phyloP scores from a whole-genome alignment of 2,797 vertebrate genomes.

The Catharus ustulatus region DNA sequence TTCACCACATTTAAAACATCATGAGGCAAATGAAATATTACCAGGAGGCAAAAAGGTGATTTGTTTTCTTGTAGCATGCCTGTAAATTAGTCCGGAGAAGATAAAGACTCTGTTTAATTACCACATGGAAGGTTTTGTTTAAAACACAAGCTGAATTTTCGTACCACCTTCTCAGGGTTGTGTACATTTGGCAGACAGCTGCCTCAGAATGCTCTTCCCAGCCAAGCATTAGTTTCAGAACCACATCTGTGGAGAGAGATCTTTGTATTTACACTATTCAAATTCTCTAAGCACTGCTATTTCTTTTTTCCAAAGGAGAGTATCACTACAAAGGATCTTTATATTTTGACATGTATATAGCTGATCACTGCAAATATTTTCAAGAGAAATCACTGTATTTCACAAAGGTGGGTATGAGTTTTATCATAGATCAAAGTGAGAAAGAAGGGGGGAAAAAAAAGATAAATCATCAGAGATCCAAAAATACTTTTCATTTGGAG shows the following conservation, averaged over 20 bases:
- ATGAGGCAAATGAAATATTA: conserved; percentile 78
- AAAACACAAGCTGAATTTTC: background rate
- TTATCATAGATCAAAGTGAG: conserved; percentile 78
- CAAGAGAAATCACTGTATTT: conserved; percentile 89
- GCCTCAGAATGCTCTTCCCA: background rate
- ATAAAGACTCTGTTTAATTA: conserved; percentile 70
- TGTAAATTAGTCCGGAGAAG: conserved; percentile 70
- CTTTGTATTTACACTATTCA: conserved; percentile 43
- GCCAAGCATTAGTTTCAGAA: background rate
- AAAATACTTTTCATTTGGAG: conserved; percentile 89
- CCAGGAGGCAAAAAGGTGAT: conserved; percentile 74
- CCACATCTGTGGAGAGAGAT: background rate
- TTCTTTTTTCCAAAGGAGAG: conserved; percentile 34
- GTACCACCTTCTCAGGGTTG: background rate
- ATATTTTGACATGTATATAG: conserved; percentile 58
- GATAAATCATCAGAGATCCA: conserved; percentile 82
- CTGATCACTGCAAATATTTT: conserved; percentile 84
- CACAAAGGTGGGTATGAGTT: conserved; percentile 80
- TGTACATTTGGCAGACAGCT: background rate
- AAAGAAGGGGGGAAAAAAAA: conserved; percentile 59
- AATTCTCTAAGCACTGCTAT: conserved; percentile 43
- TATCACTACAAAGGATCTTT: conserved; percentile 64
- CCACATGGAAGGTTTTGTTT: conserved; percentile 62
- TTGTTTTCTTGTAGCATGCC: conserved; percentile 66
- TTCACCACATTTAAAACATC: conserved; percentile 74